Base-by-base conservation (phyloP, 1,140 invertebrate species). In the Polypedilum vanderplanki region DNA sequence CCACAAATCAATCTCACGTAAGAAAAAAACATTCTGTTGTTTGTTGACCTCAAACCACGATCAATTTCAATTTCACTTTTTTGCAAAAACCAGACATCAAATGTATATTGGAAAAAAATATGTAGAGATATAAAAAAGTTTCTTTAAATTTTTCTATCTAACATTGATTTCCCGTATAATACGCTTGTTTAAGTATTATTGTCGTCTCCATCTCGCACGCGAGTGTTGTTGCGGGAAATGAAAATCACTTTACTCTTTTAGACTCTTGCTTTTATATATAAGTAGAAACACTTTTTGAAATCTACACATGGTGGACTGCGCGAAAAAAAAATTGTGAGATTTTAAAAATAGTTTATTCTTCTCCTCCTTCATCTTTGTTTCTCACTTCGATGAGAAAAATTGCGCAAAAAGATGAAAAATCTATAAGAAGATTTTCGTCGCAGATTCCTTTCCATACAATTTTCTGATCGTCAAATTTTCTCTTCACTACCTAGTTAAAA, bases 1-100 rank as follows among this genome's bases (percentile, higher is more conserved):
- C 65, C 17, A 22, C 65, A 18, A 18, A 70, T 70, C 65, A 70
- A 22, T 70, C 65, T 10, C 65, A 70, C 20, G 65, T 70, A 70
- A 70, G 65, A 70, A n/a, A 57, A n/a, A 33, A 33, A 33, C 46
- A 57, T 57, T 57, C 46, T 57, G 46, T 15, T 57, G 46, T 57
- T 57, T 57, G 46, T 57, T 57, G 46, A 57, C 46, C 46, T 57
- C 46, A 57, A 57, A 57, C 12, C n/a, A 57, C 46, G 46, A 57
- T 57, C 46, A 57, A 57, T 57, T 57, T 57, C 46, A 57, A 57
- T 57, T 57, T 57, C 46, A 57, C 46, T 57, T 57, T 57, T 12
- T 57, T 12, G 46, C 46, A 57, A 57, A 57, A 57, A 15, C 46
- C 46, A 57, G 46, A 57, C 46, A 57, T 57, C 46, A 57, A 57